phyloP scores from a whole-genome alignment of 2,797 vertebrate genomes.

The Rachycentron canadum region DNA sequence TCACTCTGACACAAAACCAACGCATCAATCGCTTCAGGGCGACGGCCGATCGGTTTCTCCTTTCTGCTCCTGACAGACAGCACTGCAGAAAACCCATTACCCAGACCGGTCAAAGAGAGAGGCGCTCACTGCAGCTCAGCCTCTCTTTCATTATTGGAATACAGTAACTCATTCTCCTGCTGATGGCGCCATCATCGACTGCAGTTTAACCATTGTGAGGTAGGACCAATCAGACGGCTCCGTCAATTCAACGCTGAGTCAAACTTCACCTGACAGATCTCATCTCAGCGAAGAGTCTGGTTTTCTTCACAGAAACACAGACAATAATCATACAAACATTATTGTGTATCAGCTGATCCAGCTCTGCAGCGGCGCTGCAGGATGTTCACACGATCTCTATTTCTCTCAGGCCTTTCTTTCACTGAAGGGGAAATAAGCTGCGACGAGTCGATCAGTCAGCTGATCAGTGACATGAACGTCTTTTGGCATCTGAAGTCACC shows the following conservation, averaged over 20 bases:
- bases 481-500: no score
- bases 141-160: neutral
- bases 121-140: neutral
- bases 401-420: no score
- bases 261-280: neutral
- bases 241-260: neutral
- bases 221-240: neutral
- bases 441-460: no score
- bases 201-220: neutral
- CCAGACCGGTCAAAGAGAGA: neutral
- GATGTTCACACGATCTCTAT: no score
- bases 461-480: no score
- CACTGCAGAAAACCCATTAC: neutral
- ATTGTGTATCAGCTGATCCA: no score
- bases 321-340: no score
- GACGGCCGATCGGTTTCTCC: no score
- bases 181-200: neutral
- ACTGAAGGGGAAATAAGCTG: no score
- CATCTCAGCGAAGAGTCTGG: no score
- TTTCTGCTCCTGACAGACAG: neutral
- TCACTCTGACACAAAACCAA: neutral
- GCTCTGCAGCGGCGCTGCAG: no score
- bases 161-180: neutral
- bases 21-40: neutral
- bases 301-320: no score